Evolutionary conservation across 2,113 vertebrate species (phyloP).

Genomic region (Notarius quadriscutis): DNA sequence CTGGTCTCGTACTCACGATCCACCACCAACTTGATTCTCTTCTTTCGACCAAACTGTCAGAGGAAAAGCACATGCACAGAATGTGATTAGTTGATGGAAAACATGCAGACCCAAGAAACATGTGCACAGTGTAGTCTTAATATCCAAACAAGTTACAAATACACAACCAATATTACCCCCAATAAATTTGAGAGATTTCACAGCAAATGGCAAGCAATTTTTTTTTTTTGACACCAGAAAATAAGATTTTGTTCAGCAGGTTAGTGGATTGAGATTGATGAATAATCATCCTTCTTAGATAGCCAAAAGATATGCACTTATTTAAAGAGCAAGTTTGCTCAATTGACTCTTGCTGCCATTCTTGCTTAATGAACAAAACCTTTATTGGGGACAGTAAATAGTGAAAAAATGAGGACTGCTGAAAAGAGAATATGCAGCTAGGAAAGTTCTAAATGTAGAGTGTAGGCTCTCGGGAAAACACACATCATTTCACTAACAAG

Average conservation of each 20-base stretch:
- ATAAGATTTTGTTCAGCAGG: conserved; percentile 25
- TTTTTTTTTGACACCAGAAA: background rate
- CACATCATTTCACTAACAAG: conserved; percentile 32
- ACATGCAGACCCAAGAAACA: background rate
- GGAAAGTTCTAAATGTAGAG: conserved; percentile 41
- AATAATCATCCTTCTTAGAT: background rate
- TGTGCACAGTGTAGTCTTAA: background rate
- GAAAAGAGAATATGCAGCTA: conserved; percentile 36
- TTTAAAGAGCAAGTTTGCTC: background rate
- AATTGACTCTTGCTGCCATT: background rate
- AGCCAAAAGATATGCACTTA: background rate
- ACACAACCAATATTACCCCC: background rate
- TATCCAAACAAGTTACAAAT: background rate
- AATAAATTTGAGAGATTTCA: background rate
- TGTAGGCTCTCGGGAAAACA: conserved; percentile 50
- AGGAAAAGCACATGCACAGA: conserved; percentile 16
- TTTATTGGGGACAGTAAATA: background rate
- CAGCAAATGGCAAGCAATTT: background rate
- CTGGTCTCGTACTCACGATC: conserved; percentile 89
- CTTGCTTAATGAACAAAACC: conserved; percentile 23
- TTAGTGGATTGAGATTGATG: background rate
- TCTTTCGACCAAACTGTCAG: conserved; percentile 82
- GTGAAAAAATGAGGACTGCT: background rate
- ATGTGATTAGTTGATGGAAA: background rate
- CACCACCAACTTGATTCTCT: conserved; percentile 84